Conservation (phyloP, 2,113 vertebrate species). For the Colaptes auratus region DNA sequence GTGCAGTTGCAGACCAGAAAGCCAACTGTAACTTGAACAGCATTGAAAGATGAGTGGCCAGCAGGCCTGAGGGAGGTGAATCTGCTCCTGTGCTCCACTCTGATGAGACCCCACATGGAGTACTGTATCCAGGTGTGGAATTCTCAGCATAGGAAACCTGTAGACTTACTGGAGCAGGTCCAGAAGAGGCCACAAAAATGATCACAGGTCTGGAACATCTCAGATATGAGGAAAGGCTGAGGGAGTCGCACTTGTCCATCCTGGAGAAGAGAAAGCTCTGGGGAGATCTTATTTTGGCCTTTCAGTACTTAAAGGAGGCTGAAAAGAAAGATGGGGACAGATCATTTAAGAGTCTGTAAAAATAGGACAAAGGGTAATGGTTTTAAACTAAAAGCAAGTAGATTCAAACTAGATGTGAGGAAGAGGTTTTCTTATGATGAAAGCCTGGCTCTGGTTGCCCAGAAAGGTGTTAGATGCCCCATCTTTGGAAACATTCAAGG, state of each 20-base stretch:
- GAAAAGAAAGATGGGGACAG: background rate
- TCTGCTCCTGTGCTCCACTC: background rate
- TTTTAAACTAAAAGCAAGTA: background rate
- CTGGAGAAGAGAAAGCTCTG: background rate
- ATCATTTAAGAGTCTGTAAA: background rate
- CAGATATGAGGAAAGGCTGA: background rate
- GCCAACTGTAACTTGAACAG: background rate
- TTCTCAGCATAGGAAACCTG: background rate
- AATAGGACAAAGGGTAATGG: background rate
- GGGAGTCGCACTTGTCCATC: background rate
- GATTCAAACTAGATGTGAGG: background rate
- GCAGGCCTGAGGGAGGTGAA: background rate
- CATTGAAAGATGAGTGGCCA: background rate
- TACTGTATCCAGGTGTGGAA: background rate
- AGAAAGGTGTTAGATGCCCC: background rate
- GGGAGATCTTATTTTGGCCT: background rate
- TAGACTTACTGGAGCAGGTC: background rate
- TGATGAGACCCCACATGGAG: background rate
- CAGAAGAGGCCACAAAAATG: background rate
- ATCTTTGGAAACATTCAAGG: background rate
- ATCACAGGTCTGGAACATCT: background rate
- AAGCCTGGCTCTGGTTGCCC: background rate
- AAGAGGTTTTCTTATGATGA: background rate
- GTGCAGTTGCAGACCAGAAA: background rate
- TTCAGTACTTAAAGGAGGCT: background rate